Evolutionary conservation across 2,797 vertebrate species (phyloP), one percentile per base, ranked within the genome.

Genomic region (Hirundo rustica): DNA sequence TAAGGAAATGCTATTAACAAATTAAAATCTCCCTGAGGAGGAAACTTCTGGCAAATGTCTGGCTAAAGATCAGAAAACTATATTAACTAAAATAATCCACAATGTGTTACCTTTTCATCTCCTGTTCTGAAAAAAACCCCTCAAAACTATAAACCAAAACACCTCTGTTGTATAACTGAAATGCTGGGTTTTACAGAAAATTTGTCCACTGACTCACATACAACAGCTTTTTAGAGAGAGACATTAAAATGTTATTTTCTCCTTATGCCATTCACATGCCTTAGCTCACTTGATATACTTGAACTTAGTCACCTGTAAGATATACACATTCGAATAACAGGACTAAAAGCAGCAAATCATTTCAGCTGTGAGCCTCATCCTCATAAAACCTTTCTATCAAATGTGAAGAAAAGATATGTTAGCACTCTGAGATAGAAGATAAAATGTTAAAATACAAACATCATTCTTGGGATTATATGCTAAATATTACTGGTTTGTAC

Each of bases 1-100:
- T 80, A 95, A 77, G 38, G 10, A 80, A 85, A 91, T 66, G 38
- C 32, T 62, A 79, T 53, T 61, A 93, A 65, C 13, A 74, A 85
- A 90, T 76, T 73, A 48, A 92, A 92, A 73, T 50, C 7, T 42
- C 9, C 21, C 11, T n/a, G 18, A 76, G 34, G 40, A 57, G 47
- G 8, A 92, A 92, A 36, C 5, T 26, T 78, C 53, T 79, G 29
- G 20, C 5, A 80, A 82, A 73, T 45, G 4, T 58, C 72, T 92
- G 76, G 26, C 60, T 65, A 38, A 68, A 66, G 30, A 79, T 65
- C 47, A 76, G 40, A 77, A 82, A 70, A 76, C 7, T 22, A 1
- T 58, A 79, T 68, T 66, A 80, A 32, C 13, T 14, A 50, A 93
- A 90, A 75, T 30, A 79, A 50, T 58, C 20, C 30, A 23, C 9